Conservation (phyloP, 92 coral and sea anemone species). For the Scolanthus callimorphus region DNA sequence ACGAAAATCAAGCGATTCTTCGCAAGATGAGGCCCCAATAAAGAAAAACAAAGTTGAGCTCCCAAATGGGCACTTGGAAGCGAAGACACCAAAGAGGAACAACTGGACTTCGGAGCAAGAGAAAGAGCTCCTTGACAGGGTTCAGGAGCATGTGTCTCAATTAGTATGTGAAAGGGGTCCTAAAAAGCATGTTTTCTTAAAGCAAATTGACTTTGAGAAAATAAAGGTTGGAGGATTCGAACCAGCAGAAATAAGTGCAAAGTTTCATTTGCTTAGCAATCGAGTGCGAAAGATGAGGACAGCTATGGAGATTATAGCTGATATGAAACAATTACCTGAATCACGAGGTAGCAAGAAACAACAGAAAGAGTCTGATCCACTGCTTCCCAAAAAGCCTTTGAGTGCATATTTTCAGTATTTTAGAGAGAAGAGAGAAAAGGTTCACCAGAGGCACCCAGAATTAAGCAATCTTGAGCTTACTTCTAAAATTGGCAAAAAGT, state of each 20-base stretch:
- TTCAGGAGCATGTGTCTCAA: slow-evolving; percentile 19
- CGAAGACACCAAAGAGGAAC: neutral
- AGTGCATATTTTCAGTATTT: slow-evolving; percentile 26
- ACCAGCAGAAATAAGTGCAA: slow-evolving; percentile 19
- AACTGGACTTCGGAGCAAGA: slow-evolving; percentile 40
- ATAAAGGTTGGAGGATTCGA: slow-evolving; percentile 26
- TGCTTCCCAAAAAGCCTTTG: slow-evolving; percentile 36
- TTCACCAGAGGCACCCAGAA: slow-evolving; percentile 31
- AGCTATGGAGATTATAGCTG: slow-evolving; percentile 46
- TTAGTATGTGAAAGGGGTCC: neutral
- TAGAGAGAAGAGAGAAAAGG: slow-evolving; percentile 17
- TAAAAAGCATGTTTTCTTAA: slow-evolving; percentile 23
- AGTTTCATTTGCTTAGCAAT: slow-evolving; percentile 28
- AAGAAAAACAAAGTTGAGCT: too few species aligned
- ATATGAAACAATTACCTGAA: slow-evolving; percentile 12
- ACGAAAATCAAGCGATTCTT: too few species aligned
- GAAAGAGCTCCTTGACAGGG: slow-evolving; percentile 17
- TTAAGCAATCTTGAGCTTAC: slow-evolving; percentile 10
- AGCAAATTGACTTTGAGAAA: slow-evolving; percentile 35
- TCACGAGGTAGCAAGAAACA: neutral
- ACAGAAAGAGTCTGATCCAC: slow-evolving; percentile 19
- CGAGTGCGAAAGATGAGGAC: slow-evolving; percentile 50
- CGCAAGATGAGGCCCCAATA: too few species aligned
- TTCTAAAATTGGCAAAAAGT: slow-evolving; percentile 28
- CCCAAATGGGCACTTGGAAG: too few species aligned